Conservation (phyloP, 2,113 vertebrate genomes). For the Pao palembangensis region DNA sequence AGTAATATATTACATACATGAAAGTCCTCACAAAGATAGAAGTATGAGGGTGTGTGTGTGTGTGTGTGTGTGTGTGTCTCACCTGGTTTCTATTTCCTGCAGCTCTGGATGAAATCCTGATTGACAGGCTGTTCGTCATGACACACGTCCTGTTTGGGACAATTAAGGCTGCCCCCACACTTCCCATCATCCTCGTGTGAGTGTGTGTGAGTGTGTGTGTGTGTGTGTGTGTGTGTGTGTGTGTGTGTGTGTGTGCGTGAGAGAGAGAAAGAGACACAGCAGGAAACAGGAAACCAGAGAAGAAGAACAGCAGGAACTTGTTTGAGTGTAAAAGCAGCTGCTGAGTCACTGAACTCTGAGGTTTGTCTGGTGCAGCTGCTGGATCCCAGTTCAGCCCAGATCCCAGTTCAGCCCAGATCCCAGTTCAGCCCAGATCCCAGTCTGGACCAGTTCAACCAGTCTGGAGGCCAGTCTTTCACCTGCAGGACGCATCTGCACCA, state of each 20-base stretch:
- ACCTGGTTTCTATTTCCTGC: constrained; percentile 46
- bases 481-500: no score
- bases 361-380: not conserved
- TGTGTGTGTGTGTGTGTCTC: constrained; percentile 7
- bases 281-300: constrained; percentile 11
- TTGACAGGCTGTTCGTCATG: constrained; percentile 34
- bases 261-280: not conserved
- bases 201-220: constrained; percentile 6
- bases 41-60: constrained; percentile 1
- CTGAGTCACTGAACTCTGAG: not conserved
- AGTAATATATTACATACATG: no score
- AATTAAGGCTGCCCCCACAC: constrained; percentile 35
- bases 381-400: no score
- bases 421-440: no score
- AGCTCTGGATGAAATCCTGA: constrained; percentile 15
- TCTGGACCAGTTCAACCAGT: no score
- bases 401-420: no score
- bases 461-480: no score
- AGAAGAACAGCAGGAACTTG: not conserved
- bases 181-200: constrained; percentile 23
- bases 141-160: constrained; percentile 48
- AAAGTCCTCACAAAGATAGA: no score
- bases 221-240: not conserved
- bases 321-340: not conserved
- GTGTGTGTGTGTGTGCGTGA: not conserved